A percentile compares a stretch with the other conserved stretches of the same genome.
Conservation (phyloP, 2,888 invertebrate genomes). For the Malachius bipustulatus region DNA sequence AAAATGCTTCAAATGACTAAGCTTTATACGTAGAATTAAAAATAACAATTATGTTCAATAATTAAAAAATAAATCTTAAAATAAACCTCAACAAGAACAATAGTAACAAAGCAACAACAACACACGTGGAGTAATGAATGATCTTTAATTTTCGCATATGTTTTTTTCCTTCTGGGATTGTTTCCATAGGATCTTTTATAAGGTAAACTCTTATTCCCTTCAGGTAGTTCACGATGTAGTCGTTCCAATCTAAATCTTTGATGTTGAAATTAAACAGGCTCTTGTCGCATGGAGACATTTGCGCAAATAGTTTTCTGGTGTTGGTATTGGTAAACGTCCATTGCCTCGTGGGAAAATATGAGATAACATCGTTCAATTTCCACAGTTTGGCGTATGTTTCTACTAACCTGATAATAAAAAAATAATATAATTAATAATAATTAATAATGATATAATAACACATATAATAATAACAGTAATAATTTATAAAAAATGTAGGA, state of each 20-base stretch:
- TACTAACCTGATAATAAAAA: conserved; percentile 20
- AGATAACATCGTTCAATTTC: conserved; percentile 52
- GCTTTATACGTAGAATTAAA: too few relatives aligned
- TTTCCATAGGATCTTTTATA: conserved; percentile 66
- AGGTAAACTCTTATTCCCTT: conserved; percentile 41
- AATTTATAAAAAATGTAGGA: too few relatives aligned
- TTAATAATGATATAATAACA: too few relatives aligned
- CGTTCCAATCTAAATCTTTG: conserved; percentile 22
- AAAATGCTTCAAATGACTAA: too few relatives aligned
- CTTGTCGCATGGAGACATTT: conserved; percentile 44
- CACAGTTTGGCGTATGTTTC: conserved; percentile 22
- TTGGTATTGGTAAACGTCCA: conserved; percentile 61
- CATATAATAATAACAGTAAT: too few relatives aligned
- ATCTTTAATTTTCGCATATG: conserved; percentile 30
- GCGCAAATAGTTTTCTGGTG: conserved; percentile 44
- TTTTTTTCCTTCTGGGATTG: conserved; percentile 56
- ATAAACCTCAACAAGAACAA: too few relatives aligned
- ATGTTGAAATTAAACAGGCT: conserved; percentile 53
- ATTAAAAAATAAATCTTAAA: too few relatives aligned
- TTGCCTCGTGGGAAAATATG: conserved; percentile 64
- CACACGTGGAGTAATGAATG: conserved; percentile 21
- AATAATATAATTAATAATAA: background rate
- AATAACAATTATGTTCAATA: too few relatives aligned
- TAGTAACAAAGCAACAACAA: too few relatives aligned
- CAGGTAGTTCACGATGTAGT: conserved; percentile 18